Evolutionary conservation across 1,140 invertebrate species (phyloP).

Genomic region (Drosophila nasuta): DNA sequence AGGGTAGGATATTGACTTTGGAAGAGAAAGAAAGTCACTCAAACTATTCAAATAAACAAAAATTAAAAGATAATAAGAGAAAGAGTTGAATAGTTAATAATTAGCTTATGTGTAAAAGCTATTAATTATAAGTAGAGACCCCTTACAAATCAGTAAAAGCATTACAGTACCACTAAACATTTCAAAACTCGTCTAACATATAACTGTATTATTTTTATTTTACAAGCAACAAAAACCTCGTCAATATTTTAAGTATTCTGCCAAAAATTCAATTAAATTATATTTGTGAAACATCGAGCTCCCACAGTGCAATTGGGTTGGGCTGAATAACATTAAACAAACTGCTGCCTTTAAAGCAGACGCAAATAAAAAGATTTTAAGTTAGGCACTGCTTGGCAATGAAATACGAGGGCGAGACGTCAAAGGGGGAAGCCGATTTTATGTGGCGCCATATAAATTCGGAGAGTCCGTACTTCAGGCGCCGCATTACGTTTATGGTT

Average conservation of each 20-base stretch:
- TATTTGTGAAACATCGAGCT: conserved; percentile 25
- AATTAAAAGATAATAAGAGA: too few relatives aligned
- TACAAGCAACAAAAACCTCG: neutral
- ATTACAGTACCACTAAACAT: neutral
- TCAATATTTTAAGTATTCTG: neutral
- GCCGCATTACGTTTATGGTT: conserved; percentile 79
- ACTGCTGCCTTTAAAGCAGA: conserved; percentile 65
- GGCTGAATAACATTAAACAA: conserved; percentile 54
- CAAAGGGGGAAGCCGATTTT: conserved; percentile 47
- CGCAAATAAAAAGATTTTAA: conserved; percentile 75
- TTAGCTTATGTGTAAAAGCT: too few relatives aligned
- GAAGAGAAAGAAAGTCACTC: neutral
- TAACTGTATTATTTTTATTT: neutral
- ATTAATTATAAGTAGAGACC: too few relatives aligned
- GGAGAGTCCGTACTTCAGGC: conserved; percentile 74
- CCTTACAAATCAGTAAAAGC: too few relatives aligned
- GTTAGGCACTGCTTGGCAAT: conserved; percentile 65
- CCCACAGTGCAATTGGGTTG: conserved; percentile 47
- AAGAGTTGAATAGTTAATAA: too few relatives aligned
- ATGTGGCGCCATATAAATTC: conserved; percentile 79
- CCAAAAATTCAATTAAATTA: conserved; percentile 32
- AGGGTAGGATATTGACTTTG: neutral
- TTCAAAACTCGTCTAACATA: neutral
- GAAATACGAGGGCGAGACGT: conserved; percentile 48
- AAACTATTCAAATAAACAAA: too few relatives aligned